Evolutionary conservation across 1,140 invertebrate species (phyloP).

Genomic region (Lordiphosa stackelbergi): DNA sequence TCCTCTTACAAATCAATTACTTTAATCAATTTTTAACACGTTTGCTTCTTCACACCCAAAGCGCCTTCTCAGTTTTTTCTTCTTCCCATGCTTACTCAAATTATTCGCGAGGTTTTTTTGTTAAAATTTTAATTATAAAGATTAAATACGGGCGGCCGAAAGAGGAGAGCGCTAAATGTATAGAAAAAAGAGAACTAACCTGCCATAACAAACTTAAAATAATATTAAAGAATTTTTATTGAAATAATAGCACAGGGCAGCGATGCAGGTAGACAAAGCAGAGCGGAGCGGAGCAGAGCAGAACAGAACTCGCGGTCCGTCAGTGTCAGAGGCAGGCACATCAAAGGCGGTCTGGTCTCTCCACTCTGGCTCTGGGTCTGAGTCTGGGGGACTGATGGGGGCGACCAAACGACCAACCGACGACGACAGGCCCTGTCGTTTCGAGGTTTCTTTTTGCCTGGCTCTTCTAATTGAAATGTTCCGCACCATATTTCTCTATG

Average conservation of each 20-base stretch:
- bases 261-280: conserved; percentile 33
- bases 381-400: conserved; percentile 44
- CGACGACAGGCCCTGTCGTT: conserved; percentile 63
- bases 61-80: conserved; percentile 22
- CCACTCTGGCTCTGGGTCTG: conserved; percentile 3
- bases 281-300: conserved; percentile 2
- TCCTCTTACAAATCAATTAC: conserved; percentile 60
- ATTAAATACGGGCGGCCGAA: conserved; percentile 55
- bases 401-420: conserved; percentile 9
- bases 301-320: conserved; percentile 48
- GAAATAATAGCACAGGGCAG: conserved; percentile 57
- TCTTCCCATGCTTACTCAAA: conserved; percentile 12
- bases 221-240: conserved; percentile 75
- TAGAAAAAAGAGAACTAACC: conserved; percentile 53
- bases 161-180: conserved; percentile 1
- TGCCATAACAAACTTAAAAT: conserved; percentile 72
- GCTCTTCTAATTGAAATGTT: conserved; percentile 71
- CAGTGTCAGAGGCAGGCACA: conserved; percentile 56
- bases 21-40: conserved; percentile 74
- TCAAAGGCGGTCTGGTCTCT: conserved; percentile 52
- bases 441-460: conserved; percentile 46
- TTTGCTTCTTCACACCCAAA: conserved; percentile 52
- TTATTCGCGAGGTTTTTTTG: conserved; percentile 39
- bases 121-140: conserved; percentile 72
- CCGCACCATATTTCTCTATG: conserved; percentile 70